phyloP scores from a whole-genome alignment of 2,797 vertebrate species.

The Phrynocephalus guinanensis region DNA sequence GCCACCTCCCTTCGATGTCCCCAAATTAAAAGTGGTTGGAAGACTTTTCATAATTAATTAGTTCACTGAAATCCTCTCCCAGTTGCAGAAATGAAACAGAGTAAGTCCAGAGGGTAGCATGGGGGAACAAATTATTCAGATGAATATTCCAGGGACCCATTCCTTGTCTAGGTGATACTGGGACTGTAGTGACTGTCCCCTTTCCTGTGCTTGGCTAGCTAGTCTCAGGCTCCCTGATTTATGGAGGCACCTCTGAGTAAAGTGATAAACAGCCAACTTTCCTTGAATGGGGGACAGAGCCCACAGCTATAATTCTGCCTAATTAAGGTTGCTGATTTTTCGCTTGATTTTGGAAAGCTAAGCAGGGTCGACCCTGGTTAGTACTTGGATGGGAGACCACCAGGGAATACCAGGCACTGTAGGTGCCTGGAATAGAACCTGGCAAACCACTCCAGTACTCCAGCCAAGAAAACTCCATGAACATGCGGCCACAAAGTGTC shows the following conservation, averaged over 20 bases:
- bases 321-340: neutral
- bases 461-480: too few relatives aligned
- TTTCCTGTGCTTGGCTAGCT: rapidly evolving
- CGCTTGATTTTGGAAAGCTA: too few relatives aligned
- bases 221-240: slow-evolving; percentile 6
- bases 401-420: too few relatives aligned
- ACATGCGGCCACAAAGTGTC: too few relatives aligned
- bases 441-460: too few relatives aligned
- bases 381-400: too few relatives aligned
- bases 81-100: rapidly evolving
- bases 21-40: neutral
- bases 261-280: neutral
- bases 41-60: neutral
- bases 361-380: too few relatives aligned
- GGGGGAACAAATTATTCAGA: rapidly evolving
- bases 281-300: rapidly evolving
- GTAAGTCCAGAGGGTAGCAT: rapidly evolving
- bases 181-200: neutral
- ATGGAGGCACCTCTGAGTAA: neutral
- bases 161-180: slow-evolving; percentile 20
- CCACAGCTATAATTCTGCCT: neutral
- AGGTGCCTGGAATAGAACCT: too few relatives aligned
- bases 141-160: rapidly evolving
- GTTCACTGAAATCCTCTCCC: neutral
- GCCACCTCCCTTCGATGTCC: neutral